Evolutionary conservation across 2,113 vertebrate genomes (phyloP).

Genomic region (Pongo pygmaeus): DNA sequence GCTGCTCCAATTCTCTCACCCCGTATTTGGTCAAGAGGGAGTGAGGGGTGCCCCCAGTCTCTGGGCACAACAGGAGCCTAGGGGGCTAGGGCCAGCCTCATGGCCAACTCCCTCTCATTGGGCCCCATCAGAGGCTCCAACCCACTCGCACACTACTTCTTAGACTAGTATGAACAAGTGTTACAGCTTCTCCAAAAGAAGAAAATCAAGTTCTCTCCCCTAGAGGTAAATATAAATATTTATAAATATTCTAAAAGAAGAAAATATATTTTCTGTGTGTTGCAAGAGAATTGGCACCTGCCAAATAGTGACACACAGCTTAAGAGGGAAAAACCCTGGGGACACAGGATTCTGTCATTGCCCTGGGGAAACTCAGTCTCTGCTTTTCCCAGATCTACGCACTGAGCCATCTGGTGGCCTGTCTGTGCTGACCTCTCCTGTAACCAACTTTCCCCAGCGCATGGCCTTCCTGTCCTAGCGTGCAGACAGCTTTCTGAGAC

Average conservation of each 20-base stretch:
- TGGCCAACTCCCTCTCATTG: too few species aligned
- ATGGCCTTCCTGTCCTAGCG: not conserved
- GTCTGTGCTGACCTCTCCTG: not conserved
- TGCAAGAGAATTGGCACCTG: not conserved
- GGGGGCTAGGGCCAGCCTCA: fast-evolving
- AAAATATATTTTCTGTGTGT: not conserved
- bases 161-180: not conserved
- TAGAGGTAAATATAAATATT: too few species aligned
- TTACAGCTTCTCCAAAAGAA: not conserved
- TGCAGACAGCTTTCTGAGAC: not conserved
- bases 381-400: not conserved
- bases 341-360: not conserved
- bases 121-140: too few species aligned
- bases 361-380: not conserved
- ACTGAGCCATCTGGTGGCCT: not conserved
- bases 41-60: not conserved
- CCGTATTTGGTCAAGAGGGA: not conserved
- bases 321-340: too few species aligned
- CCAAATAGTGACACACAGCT: not conserved
- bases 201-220: not conserved
- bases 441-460: not conserved
- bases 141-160: not conserved
- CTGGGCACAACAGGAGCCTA: not conserved
- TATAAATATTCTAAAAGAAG: too few species aligned
- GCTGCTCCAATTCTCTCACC: too few species aligned